Evolutionary conservation across 92 coral and sea anemone genomes (phyloP).

Genomic region (Porites rus): DNA sequence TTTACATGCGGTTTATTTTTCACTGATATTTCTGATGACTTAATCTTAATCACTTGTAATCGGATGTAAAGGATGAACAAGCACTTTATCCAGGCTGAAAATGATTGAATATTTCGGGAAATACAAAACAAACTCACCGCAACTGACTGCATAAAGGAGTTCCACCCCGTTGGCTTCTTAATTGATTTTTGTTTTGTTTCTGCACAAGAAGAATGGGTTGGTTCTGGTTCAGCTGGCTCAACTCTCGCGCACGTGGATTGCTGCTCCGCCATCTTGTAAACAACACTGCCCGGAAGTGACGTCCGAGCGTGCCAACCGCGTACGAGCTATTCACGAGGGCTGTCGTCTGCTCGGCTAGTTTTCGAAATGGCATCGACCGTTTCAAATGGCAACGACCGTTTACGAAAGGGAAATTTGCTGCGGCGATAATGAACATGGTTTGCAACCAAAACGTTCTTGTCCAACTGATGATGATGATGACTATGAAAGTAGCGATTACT

Average conservation of each 20-base stretch:
- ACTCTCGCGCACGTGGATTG: constrained; percentile 4
- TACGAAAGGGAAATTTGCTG: too few relatives aligned
- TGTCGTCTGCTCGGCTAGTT: constrained; percentile 5
- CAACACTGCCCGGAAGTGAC: constrained; percentile 8
- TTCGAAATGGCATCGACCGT: neutral
- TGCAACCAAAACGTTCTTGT: too few relatives aligned
- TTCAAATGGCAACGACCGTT: too few relatives aligned
- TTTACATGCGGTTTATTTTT: neutral
- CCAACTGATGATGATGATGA: too few relatives aligned
- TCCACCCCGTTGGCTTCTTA: constrained; percentile 63
- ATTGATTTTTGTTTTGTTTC: constrained; percentile 43
- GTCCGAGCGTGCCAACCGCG: constrained; percentile 3
- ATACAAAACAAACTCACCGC: constrained; percentile 46
- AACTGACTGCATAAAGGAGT: constrained; percentile 42
- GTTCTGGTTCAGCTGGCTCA: constrained; percentile 13
- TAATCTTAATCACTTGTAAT: too few relatives aligned
- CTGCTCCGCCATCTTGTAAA: constrained; percentile 2
- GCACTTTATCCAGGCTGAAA: too few relatives aligned
- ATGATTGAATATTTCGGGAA: too few relatives aligned
- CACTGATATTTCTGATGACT: constrained; percentile 10
- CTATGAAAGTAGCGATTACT: too few relatives aligned
- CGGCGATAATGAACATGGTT: too few relatives aligned
- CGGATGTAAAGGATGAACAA: too few relatives aligned
- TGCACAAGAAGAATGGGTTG: neutral
- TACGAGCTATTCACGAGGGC: neutral